phyloP scores from a whole-genome alignment of 1,140 invertebrate species.

The Hetaerina americana region DNA sequence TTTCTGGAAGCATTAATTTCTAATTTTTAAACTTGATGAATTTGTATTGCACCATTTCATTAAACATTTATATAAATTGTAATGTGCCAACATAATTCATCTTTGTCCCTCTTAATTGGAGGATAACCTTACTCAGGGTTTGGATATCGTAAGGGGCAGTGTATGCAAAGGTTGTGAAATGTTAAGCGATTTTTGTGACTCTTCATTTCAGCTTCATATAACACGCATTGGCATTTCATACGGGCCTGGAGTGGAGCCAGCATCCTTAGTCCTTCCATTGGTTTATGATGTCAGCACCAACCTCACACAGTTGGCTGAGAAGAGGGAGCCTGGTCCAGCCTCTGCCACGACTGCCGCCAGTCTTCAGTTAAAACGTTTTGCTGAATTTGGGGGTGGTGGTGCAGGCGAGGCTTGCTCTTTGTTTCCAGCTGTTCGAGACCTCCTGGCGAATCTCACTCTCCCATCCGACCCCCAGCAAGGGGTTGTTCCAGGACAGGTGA shows the following conservation, averaged over 20 bases:
- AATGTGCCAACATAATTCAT: constrained; percentile 9
- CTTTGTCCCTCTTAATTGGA: no score
- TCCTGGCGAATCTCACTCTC: constrained; percentile 63
- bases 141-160: no score
- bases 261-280: constrained; percentile 70
- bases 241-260: constrained; percentile 50
- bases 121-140: no score
- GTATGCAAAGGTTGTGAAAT: no score
- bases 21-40: no score
- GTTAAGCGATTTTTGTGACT: constrained; percentile 57
- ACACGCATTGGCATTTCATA: constrained; percentile 53
- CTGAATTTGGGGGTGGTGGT: constrained; percentile 42
- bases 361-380: constrained; percentile 48
- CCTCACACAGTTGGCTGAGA: constrained; percentile 71
- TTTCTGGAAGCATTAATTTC: no score
- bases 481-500: neutral
- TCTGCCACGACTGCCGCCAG: constrained; percentile 48
- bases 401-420: constrained; percentile 66
- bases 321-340: constrained; percentile 46
- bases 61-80: constrained; percentile 8
- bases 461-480: constrained; percentile 46
- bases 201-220: constrained; percentile 58
- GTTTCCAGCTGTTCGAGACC: constrained; percentile 74
- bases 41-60: no score
- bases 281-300: constrained; percentile 80